Percentiles rank a stretch among this genome's conserved stretches.
These are phyloP conservation scores for Denticeps clupeoides DNA, from an alignment of 2,797 vertebrate genomes.

Conservation along the genomic window DNA sequence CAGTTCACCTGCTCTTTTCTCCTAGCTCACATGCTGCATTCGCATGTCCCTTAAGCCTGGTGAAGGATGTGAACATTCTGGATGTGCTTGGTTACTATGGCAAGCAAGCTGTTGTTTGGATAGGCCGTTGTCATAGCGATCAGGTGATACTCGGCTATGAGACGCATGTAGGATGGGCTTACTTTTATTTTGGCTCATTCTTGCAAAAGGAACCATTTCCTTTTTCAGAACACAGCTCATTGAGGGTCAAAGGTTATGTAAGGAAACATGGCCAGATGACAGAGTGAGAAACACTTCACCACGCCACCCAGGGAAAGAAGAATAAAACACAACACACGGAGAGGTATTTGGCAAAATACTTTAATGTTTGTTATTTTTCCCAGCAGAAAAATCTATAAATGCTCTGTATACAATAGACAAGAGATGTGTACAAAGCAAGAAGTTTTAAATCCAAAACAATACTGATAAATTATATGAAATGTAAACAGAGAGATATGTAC, in stretches of 20 bases:
- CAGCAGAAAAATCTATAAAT: conserved; percentile 41
- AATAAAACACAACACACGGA: conserved; percentile 12
- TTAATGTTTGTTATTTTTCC: conserved; percentile 35
- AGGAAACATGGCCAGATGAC: too few species aligned
- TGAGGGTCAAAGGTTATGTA: too few species aligned
- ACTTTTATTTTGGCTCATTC: too few species aligned
- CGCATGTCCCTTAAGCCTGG: conserved; percentile 19
- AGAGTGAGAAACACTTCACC: too few species aligned
- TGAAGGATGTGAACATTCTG: conserved; percentile 32
- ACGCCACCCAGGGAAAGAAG: too few species aligned
- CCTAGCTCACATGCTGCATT: conserved; percentile 30
- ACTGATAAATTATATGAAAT: conserved; percentile 31
- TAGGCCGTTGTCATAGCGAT: conserved; percentile 23
- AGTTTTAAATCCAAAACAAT: conserved; percentile 31
- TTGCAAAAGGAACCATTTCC: too few species aligned
- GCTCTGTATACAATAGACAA: conserved; percentile 37
- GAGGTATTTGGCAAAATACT: conserved; percentile 45
- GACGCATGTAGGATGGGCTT: too few species aligned
- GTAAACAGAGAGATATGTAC: conserved; percentile 28
- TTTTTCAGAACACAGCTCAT: too few species aligned
- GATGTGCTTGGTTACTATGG: conserved; percentile 44
- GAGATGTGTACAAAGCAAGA: conserved; percentile 38
- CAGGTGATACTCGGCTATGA: conserved; percentile 33
- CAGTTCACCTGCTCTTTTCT: conserved; percentile 7
- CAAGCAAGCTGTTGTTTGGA: conserved; percentile 34